Percentiles rank a stretch among this genome's conserved stretches.
Evolutionary conservation across 1,140 invertebrate species (phyloP).

Genomic region (Luehdorfia chinensis): DNA sequence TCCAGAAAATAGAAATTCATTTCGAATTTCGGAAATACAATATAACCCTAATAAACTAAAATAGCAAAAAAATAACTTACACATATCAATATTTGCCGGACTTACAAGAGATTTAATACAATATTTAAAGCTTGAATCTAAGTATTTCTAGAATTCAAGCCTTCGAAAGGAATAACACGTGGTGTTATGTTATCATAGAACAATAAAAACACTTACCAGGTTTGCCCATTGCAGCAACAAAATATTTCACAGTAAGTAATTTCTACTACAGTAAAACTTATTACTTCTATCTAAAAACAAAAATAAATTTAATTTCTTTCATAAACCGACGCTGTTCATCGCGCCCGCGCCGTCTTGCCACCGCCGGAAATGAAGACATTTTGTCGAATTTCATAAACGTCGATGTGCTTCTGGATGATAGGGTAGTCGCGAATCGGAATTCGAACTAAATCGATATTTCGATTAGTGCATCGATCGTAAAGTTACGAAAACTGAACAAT

Average conservation of each 20-base stretch:
- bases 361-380: constrained; percentile 61
- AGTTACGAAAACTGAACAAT: constrained; percentile 20
- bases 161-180: no score
- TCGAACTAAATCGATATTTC: not conserved
- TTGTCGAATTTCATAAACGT: constrained; percentile 25
- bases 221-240: constrained; percentile 48
- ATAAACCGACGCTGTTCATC: constrained; percentile 40
- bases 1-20: no score
- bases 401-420: no score
- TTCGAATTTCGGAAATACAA: no score
- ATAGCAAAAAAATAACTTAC: no score
- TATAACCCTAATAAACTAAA: no score
- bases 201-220: constrained; percentile 62
- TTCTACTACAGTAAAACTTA: constrained; percentile 18
- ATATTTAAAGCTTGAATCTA: no score
- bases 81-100: no score
- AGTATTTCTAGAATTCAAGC: no score
- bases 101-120: no score
- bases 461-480: not conserved
- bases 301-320: constrained; percentile 43
- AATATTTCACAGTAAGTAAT: constrained; percentile 11
- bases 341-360: constrained; percentile 46
- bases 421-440: no score
- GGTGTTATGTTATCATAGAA: no score
- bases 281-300: constrained; percentile 48